Conservation (phyloP, 2,113 vertebrate species). For the Macquaria ambigua region DNA sequence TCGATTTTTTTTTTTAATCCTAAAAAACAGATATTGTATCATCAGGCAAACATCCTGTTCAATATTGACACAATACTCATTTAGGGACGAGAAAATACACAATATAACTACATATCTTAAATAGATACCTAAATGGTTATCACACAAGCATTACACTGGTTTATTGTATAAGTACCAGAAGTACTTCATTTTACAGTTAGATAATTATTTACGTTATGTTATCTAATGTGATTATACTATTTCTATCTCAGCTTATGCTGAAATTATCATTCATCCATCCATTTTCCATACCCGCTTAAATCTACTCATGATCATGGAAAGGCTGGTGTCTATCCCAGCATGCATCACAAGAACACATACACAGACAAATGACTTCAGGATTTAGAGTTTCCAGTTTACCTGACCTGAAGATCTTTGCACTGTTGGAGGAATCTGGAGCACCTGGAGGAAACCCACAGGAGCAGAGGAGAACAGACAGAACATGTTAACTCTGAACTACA, state of each 20-base stretch:
- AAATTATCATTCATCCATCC: no score
- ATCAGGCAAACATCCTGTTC: neutral
- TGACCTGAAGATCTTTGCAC: neutral
- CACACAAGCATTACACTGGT: neutral
- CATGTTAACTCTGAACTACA: neutral
- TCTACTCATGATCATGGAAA: neutral
- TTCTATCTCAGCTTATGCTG: neutral
- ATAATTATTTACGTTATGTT: neutral
- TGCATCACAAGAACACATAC: neutral
- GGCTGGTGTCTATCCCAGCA: neutral
- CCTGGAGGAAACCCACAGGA: neutral
- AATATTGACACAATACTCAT: neutral
- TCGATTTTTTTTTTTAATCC: neutral
- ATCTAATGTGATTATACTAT: neutral
- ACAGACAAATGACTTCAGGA: neutral
- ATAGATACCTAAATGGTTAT: neutral
- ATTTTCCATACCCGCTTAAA: neutral
- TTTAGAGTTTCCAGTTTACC: neutral
- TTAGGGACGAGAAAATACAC: neutral
- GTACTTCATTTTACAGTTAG: neutral
- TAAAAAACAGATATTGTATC: neutral
- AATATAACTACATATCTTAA: neutral
- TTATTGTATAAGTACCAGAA: neutral
- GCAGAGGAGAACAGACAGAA: neutral
- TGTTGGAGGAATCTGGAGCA: neutral